These are phyloP conservation scores for Acronicta aceris DNA, from an alignment of 2,888 invertebrate species.

Conservation along the genomic window DNA sequence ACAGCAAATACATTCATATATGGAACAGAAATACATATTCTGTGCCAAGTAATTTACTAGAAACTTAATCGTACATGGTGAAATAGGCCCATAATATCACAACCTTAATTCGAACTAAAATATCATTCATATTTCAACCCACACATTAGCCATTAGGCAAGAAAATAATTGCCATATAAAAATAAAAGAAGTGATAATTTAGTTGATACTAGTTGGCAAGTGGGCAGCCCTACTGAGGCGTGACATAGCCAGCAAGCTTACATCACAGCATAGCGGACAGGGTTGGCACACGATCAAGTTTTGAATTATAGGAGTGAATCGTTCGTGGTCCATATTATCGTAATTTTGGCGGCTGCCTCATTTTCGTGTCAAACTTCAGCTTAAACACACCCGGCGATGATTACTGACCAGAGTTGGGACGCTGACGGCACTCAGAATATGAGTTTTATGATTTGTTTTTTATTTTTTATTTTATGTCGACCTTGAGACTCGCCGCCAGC, in stretches of 20 bases:
- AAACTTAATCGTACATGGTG: too few relatives aligned
- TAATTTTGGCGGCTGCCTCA: conserved; percentile 38
- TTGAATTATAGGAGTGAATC: conserved; percentile 40
- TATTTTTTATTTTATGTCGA: not conserved
- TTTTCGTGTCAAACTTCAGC: conserved; percentile 26
- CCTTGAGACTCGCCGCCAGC: too few relatives aligned
- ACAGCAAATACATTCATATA: too few relatives aligned
- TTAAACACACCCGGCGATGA: conserved; percentile 16
- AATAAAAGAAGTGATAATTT: conserved; percentile 21
- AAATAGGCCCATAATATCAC: too few relatives aligned
- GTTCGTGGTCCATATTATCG: conserved; percentile 19
- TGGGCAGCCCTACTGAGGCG: conserved; percentile 25
- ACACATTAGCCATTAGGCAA: conserved; percentile 9
- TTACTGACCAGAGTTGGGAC: conserved; percentile 7
- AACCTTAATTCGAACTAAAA: not conserved
- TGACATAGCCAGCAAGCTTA: conserved; percentile 38
- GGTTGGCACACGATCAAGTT: conserved; percentile 56
- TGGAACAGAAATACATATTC: too few relatives aligned
- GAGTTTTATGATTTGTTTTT: not conserved
- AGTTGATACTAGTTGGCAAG: conserved; percentile 30
- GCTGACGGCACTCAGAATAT: conserved; percentile 1
- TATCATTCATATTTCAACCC: not conserved
- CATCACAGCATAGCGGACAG: conserved; percentile 31
- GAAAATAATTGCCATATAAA: conserved; percentile 11
- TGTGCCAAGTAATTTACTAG: too few relatives aligned